Conservation (phyloP, 1,140 invertebrate species). For the Drosophila leontia region DNA sequence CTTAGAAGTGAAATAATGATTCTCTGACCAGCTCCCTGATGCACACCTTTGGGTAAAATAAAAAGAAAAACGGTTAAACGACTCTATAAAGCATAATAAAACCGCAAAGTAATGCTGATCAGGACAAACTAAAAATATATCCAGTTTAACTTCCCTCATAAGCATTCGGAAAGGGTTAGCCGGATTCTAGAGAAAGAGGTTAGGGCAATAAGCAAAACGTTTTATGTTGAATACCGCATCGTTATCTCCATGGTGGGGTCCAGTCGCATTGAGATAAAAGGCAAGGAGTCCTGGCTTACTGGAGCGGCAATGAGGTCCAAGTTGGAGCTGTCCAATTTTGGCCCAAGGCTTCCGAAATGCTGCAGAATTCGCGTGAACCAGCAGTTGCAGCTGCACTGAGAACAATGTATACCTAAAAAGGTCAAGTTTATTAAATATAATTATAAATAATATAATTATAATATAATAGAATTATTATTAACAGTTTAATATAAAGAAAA, state of each 20-base stretch:
- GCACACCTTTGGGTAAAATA: not conserved
- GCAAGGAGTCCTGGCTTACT: not conserved
- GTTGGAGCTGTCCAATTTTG: conserved; percentile 4
- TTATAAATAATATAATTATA: too few species aligned
- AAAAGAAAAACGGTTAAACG: too few species aligned
- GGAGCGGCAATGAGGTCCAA: not conserved
- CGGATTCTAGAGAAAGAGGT: not conserved
- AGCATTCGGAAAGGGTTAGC: not conserved
- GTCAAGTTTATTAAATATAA: too few species aligned
- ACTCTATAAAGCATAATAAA: not conserved
- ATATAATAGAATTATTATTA: too few species aligned
- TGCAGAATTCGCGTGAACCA: not conserved
- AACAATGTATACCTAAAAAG: too few species aligned
- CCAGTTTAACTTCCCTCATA: not conserved
- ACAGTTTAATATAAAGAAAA: too few species aligned
- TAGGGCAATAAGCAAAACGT: conserved; percentile 57
- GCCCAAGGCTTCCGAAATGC: not conserved
- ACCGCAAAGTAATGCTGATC: not conserved
- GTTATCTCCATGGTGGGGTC: conserved; percentile 52
- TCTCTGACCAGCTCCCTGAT: not conserved
- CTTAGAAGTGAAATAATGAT: conserved; percentile 3
- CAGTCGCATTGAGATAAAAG: conserved; percentile 1
- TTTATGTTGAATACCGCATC: conserved; percentile 70
- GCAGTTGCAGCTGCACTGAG: not conserved
- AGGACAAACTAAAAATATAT: not conserved